These are phyloP conservation scores for Pseudomugil gertrudae DNA, from an alignment of 2,797 vertebrate species.

Conservation along the genomic window DNA sequence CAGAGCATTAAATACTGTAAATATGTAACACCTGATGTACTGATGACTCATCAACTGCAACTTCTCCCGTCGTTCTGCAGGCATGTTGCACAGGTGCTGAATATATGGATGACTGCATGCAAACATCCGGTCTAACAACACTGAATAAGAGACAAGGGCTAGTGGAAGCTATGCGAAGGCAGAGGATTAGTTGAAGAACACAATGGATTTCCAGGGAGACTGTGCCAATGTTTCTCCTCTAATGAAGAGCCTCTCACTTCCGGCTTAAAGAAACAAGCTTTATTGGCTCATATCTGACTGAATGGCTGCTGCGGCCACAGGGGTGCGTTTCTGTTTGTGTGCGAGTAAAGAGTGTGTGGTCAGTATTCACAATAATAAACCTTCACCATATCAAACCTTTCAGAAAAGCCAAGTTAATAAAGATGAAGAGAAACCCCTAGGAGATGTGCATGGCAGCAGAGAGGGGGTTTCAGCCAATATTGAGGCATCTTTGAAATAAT, in stretches of 20 bases:
- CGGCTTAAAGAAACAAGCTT: constrained; percentile 47
- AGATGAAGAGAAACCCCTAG: constrained; percentile 18
- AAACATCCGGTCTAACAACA: constrained; percentile 4
- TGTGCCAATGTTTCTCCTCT: constrained; percentile 49
- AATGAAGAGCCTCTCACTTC: constrained; percentile 62
- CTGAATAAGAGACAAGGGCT: constrained; percentile 20
- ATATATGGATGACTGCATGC: constrained; percentile 8
- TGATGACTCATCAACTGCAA: constrained; percentile 33
- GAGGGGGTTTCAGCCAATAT: constrained; percentile 19
- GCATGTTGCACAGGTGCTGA: constrained; percentile 12
- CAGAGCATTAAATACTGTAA: constrained; percentile 8
- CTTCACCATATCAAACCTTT: constrained; percentile 37
- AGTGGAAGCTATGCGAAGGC: constrained; percentile 20
- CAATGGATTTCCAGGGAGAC: constrained; percentile 44
- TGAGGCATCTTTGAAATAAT: constrained; percentile 16
- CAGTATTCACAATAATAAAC: constrained; percentile 53
- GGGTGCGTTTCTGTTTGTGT: constrained; percentile 14
- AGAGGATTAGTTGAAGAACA: constrained; percentile 8
- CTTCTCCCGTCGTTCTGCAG: constrained; percentile 1
- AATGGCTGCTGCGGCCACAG: constrained; percentile 46
- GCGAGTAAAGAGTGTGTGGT: constrained; percentile 23
- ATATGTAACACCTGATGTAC: constrained; percentile 12
- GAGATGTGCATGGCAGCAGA: constrained; percentile 35
- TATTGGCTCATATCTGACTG: constrained; percentile 70
- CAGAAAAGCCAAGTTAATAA: constrained; percentile 33